phyloP scores from a whole-genome alignment of 1,140 invertebrate genomes.

The Cydia splendana region DNA sequence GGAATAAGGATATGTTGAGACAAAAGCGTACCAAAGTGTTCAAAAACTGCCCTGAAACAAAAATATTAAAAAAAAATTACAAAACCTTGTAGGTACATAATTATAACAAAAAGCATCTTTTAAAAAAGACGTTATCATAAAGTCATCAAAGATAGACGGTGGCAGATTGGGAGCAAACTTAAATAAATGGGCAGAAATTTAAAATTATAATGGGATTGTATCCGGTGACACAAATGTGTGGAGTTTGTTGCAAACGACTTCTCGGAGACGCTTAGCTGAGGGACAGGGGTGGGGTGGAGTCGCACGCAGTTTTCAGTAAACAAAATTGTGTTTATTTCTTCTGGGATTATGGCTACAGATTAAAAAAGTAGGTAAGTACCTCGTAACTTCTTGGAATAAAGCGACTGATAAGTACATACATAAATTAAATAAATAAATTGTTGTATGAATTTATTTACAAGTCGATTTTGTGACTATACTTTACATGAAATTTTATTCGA shows the following conservation, averaged over 20 bases:
- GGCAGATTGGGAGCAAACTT: constrained; percentile 67
- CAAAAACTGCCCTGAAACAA: too few species aligned
- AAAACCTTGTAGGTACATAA: background rate
- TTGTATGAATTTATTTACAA: too few species aligned
- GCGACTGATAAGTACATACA: too few species aligned
- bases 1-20: too few species aligned
- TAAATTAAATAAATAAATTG: too few species aligned
- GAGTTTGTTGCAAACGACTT: constrained; percentile 80
- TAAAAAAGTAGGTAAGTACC: constrained; percentile 5
- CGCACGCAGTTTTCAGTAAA: background rate
- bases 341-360: background rate
- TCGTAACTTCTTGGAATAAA: too few species aligned
- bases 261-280: constrained; percentile 59
- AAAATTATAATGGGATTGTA: constrained; percentile 80
- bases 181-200: constrained; percentile 78
- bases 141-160: constrained; percentile 66
- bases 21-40: too few species aligned
- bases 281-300: constrained; percentile 53
- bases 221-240: constrained; percentile 80
- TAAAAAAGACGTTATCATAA: constrained; percentile 58
- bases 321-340: background rate
- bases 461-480: too few species aligned
- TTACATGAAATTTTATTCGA: too few species aligned
- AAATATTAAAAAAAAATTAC: background rate
- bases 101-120: constrained; percentile 29